Evolutionary conservation across 2,797 vertebrate species (phyloP).

Genomic region (Anabacerthia variegaticeps): DNA sequence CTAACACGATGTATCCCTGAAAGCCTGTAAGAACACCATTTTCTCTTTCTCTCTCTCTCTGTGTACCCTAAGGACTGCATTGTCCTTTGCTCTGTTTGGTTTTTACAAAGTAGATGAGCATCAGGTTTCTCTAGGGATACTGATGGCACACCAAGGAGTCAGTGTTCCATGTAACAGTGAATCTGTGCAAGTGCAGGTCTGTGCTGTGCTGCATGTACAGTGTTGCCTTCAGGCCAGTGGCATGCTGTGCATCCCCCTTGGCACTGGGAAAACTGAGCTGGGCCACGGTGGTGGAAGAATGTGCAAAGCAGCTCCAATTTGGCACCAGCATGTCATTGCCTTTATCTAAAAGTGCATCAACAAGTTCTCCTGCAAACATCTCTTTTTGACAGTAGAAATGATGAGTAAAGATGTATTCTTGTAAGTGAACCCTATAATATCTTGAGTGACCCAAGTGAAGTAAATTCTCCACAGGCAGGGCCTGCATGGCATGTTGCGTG

Average conservation of each 20-base stretch:
- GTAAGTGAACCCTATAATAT: background rate
- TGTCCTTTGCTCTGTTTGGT: background rate
- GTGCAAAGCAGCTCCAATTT: background rate
- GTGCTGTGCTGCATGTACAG: background rate
- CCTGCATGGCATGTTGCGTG: background rate
- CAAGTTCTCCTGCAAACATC: background rate
- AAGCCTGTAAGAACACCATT: background rate
- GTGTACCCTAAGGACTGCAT: background rate
- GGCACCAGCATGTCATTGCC: background rate
- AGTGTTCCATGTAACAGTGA: background rate
- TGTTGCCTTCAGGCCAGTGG: background rate
- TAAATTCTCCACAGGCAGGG: background rate
- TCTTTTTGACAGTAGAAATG: background rate
- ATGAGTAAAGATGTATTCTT: background rate
- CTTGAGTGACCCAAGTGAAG: background rate
- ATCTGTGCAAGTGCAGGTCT: background rate
- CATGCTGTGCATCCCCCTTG: background rate
- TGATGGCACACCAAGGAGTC: background rate
- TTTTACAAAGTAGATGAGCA: background rate
- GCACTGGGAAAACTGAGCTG: background rate
- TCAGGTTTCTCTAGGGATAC: background rate
- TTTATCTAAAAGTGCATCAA: background rate
- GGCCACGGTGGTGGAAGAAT: background rate
- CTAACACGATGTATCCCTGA: background rate
- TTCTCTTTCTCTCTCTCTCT: background rate